Percentiles rank a stretch among this genome's conserved stretches.
Evolutionary conservation across 2,113 vertebrate species (phyloP).

Genomic region (Macrotis lagotis): DNA sequence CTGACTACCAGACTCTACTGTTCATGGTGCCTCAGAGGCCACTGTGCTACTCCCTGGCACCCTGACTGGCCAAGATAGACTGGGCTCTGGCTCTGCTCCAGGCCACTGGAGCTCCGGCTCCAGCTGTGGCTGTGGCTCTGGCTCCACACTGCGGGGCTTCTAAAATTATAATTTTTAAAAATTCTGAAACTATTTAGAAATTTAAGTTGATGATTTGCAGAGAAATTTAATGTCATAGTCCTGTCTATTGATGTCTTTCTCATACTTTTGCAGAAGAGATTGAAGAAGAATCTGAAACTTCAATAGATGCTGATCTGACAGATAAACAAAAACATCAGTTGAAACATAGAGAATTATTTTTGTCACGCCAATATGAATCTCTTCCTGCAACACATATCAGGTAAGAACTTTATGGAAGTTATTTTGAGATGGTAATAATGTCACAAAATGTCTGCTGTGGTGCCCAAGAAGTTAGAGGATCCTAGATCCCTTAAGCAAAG

Average conservation of each 20-base stretch:
- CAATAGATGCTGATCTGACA: conserved; percentile 91
- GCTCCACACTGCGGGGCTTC: too few species aligned
- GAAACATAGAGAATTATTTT: conserved; percentile 96
- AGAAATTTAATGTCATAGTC: conserved; percentile 6
- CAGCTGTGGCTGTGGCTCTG: too few species aligned
- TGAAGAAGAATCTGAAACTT: conserved; percentile 96
- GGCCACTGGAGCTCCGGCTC: too few species aligned
- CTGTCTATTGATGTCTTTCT: conserved; percentile 70
- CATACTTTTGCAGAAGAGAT: conserved; percentile 92
- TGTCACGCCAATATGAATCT: conserved; percentile 97
- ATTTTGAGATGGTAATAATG: neutral
- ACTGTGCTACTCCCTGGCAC: too few species aligned
- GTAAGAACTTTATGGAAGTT: conserved; percentile 79
- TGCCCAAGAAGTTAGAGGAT: neutral
- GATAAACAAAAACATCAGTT: conserved; percentile 99
- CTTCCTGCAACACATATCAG: conserved; percentile 96
- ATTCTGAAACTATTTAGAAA: conserved; percentile 28
- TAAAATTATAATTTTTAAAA: conserved; percentile 36
- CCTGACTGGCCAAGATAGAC: too few species aligned
- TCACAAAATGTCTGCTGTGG: neutral
- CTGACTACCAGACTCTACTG: too few species aligned
- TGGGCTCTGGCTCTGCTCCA: too few species aligned
- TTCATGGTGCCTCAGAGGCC: too few species aligned
- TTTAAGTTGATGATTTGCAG: neutral
- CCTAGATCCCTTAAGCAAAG: neutral